Percentiles rank a stretch among this genome's conserved stretches.
phyloP scores from a whole-genome alignment of 1,140 invertebrate species.

The Gonioctena quinquepunctata region DNA sequence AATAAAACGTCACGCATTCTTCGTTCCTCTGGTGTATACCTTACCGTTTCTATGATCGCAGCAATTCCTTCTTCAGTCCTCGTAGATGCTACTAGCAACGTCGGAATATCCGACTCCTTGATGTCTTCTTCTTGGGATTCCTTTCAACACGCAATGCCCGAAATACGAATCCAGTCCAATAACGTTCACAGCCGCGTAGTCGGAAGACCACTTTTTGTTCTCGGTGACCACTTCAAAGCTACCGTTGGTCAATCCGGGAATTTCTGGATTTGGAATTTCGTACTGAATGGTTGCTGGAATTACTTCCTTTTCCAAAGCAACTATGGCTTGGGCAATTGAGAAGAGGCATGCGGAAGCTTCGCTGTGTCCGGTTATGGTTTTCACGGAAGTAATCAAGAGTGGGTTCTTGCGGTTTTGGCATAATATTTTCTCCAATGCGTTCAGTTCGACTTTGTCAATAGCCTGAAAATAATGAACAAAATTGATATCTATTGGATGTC shows the following conservation, averaged over 20 bases:
- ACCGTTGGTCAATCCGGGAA: slow-evolving; percentile 69
- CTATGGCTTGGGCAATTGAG: slow-evolving; percentile 58
- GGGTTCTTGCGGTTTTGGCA: slow-evolving; percentile 59
- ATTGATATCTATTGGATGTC: no score
- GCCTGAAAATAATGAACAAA: slow-evolving; percentile 33
- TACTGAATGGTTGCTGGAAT: slow-evolving; percentile 79
- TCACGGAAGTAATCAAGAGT: slow-evolving; percentile 75
- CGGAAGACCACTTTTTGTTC: slow-evolving; percentile 65
- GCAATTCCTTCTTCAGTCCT: slow-evolving; percentile 72
- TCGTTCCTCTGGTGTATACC: not conserved
- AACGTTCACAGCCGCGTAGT: slow-evolving; percentile 62
- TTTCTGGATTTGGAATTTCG: slow-evolving; percentile 67
- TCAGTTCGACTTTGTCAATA: slow-evolving; percentile 47
- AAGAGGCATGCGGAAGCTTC: slow-evolving; percentile 68
- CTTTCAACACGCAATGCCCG: slow-evolving; percentile 71
- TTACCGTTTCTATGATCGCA: slow-evolving; percentile 61
- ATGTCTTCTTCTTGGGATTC: slow-evolving; percentile 58
- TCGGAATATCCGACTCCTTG: slow-evolving; percentile 59
- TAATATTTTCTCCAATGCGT: slow-evolving; percentile 62
- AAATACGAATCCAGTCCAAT: slow-evolving; percentile 67
- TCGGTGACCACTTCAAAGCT: slow-evolving; percentile 66
- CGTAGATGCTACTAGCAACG: slow-evolving; percentile 66
- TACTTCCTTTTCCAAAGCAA: slow-evolving; percentile 69
- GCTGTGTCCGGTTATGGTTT: slow-evolving; percentile 78
- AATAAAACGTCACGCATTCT: no score